Evolutionary conservation across 2,888 invertebrate genomes (phyloP).

Genomic region (Pimpla rufipes): DNA sequence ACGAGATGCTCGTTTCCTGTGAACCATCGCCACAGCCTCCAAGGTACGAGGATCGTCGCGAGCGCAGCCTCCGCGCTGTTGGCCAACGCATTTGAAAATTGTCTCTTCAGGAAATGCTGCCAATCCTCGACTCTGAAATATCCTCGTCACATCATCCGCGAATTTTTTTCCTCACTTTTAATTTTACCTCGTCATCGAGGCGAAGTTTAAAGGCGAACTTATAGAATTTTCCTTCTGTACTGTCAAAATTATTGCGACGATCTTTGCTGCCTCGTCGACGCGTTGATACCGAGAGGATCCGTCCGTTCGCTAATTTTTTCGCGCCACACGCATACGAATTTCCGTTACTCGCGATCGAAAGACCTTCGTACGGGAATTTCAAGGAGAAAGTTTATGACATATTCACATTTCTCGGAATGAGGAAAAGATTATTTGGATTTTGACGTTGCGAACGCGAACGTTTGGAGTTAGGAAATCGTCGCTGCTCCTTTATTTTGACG

Average conservation of each 20-base stretch:
- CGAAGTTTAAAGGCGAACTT: no score
- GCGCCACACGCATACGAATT: neutral
- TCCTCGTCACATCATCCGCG: neutral
- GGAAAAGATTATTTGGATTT: conserved; percentile 21
- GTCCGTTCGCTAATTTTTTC: neutral
- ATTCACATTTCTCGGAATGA: conserved; percentile 25
- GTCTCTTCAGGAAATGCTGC: conserved; percentile 4
- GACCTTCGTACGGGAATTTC: neutral
- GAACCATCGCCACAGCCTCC: conserved; percentile 72
- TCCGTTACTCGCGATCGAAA: neutral
- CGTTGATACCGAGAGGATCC: neutral
- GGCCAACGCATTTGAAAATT: conserved; percentile 62
- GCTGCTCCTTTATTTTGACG: conserved; percentile 18
- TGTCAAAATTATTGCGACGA: neutral
- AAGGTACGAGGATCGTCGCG: conserved; percentile 65
- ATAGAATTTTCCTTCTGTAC: no score
- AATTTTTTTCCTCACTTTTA: neutral
- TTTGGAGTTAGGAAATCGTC: neutral
- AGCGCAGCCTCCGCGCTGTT: conserved; percentile 68
- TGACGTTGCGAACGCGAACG: conserved; percentile 14
- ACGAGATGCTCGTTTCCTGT: conserved; percentile 72
- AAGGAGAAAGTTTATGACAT: conserved; percentile 4
- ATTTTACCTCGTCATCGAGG: conserved; percentile 33
- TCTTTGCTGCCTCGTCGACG: neutral
- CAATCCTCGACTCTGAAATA: conserved; percentile 21